A percentile compares a stretch with the other conserved stretches of the same genome.
Evolutionary conservation across 2,113 vertebrate species (phyloP).

Genomic region (Caracal caracal): DNA sequence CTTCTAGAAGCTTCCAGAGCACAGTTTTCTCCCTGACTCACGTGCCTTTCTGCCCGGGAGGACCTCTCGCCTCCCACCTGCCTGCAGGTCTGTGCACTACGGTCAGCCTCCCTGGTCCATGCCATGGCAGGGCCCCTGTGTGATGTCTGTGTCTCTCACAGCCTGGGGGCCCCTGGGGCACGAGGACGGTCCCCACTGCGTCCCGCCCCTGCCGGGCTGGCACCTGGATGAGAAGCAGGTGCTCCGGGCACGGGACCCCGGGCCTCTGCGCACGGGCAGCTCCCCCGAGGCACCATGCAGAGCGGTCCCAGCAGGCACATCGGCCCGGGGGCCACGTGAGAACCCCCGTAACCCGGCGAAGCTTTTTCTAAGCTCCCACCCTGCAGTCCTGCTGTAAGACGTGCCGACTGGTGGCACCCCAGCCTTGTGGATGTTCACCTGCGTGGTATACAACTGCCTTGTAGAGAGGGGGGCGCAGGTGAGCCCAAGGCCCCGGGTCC

Average conservation of each 20-base stretch:
- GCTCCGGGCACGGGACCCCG: accelerated
- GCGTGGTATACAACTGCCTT: too few relatives aligned
- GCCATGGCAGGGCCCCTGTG: accelerated
- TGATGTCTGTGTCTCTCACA: not conserved
- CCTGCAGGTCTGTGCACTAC: not conserved
- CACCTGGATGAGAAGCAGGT: not conserved
- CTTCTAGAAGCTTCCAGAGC: not conserved
- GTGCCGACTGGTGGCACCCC: too few relatives aligned
- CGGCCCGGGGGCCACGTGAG: not conserved
- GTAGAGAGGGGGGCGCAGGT: not conserved
- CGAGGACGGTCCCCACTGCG: not conserved
- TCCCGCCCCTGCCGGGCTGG: not conserved
- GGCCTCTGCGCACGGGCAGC: not conserved
- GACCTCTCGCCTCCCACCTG: not conserved
- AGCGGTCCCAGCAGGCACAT: not conserved
- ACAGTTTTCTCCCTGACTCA: accelerated
- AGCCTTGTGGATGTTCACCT: too few relatives aligned
- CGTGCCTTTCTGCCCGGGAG: not conserved
- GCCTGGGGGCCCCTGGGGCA: not conserved
- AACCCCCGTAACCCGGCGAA: not conserved
- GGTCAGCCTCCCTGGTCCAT: not conserved
- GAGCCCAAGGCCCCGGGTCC: not conserved
- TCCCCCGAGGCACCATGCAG: not conserved
- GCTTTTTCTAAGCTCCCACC: accelerated
- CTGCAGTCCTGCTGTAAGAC: not conserved